Evolutionary conservation across 2,113 vertebrate genomes (phyloP), one percentile per base, ranked within the genome.

Genomic region (Scatophagus argus): DNA sequence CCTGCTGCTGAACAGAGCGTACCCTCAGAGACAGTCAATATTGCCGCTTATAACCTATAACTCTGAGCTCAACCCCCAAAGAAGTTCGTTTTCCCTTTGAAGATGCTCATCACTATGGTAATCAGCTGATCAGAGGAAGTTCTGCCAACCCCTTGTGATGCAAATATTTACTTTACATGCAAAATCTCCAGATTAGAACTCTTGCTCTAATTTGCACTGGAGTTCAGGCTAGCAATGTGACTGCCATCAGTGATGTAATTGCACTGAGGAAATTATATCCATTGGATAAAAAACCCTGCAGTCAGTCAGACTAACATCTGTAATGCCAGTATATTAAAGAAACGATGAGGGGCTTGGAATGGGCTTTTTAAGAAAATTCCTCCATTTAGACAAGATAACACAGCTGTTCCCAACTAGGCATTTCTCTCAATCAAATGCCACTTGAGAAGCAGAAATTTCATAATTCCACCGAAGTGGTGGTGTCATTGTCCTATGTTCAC

Each of bases 41-140:
- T 77, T 73, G 73, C 81, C 66, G 85, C 82, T 82, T 68, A 85
- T 88, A 91, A 88, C 85, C 86, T 89, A 70, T 80, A 87, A 83
- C 77, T 88, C 68, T 58, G 52, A 74, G 75, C 69, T 66, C 72
- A 87, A 78, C 69, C 67, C 54, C 62, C 34, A 16, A 86, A 73
- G 66, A 68, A 65, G 43, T 78, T 88, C 56, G 61, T 62, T 81
- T 81, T 62, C 39, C 39, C 75, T 88, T 91, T 89, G 85, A 90
- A 86, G 78, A 83, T 79, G 67, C 69, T 86, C 83, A 87, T 89
- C 81, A 72, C 78, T 88, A 88, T 88, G 88, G 51, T 88, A 92
- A 93, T 91, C 85, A 88, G 79, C 79, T 84, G 81, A 89, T 91
- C 84, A 82, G 80, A 86, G 84, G 81, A 73, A 70, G 78, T 82